Evolutionary conservation across 2,888 invertebrate genomes (phyloP).

Genomic region (Matsumyia berberina): DNA sequence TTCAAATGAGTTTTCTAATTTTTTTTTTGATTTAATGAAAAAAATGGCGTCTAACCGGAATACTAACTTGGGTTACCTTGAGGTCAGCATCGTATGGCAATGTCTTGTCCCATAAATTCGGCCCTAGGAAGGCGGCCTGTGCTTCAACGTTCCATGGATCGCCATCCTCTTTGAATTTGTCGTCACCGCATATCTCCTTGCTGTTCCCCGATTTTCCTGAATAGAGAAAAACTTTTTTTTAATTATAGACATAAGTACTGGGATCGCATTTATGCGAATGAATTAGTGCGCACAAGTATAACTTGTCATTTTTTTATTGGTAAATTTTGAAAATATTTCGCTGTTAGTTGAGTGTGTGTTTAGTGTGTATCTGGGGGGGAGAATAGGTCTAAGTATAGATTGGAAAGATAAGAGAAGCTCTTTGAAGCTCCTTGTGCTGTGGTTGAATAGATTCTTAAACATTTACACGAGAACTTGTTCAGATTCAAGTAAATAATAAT

Average conservation of each 20-base stretch:
- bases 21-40: constrained; percentile 49
- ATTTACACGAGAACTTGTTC: background rate
- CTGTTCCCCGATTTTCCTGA: constrained; percentile 87
- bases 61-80: constrained; percentile 93
- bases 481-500: background rate
- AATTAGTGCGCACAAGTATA: constrained; percentile 64
- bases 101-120: constrained; percentile 98
- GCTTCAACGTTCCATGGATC: constrained; percentile 96
- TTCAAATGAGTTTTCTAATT: constrained; percentile 23
- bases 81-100: constrained; percentile 96
- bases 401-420: background rate
- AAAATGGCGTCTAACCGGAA: constrained; percentile 79
- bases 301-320: too few relatives aligned
- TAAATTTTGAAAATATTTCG: background rate
- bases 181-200: constrained; percentile 85
- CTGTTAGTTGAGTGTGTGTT: background rate
- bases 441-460: background rate
- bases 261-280: constrained; percentile 58
- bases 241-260: constrained; percentile 77
- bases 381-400: background rate
- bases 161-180: constrained; percentile 91
- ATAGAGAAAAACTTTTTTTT: constrained; percentile 81
- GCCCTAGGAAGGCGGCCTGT: constrained; percentile 97
- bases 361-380: background rate
- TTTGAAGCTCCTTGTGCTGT: background rate